Percentiles rank a stretch among this genome's conserved stretches.
Evolutionary conservation across 1,140 invertebrate genomes (phyloP).

Genomic region (Gonioctena quinquepunctata): DNA sequence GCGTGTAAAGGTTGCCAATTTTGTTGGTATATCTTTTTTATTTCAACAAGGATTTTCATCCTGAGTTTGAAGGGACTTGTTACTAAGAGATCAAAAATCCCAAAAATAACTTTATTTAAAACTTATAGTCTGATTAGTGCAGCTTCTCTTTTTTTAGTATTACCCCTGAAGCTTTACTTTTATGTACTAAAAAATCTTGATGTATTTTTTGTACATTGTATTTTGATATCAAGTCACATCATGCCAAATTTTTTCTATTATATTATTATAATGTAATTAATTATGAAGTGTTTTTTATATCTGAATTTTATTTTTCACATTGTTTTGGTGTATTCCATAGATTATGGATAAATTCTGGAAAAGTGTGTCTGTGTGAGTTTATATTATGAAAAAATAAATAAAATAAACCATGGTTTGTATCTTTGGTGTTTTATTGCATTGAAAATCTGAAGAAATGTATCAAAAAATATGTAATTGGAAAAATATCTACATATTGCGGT

Average conservation of each 20-base stretch:
- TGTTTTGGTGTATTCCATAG: background rate
- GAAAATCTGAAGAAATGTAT: too few species aligned
- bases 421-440: too few species aligned
- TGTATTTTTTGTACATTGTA: background rate
- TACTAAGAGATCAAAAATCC: too few species aligned
- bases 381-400: conserved; percentile 20
- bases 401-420: too few species aligned
- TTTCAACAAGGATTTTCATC: too few species aligned
- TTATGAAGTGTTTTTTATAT: background rate
- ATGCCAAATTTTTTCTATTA: conserved; percentile 18
- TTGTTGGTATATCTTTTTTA: too few species aligned
- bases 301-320: background rate
- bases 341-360: too few species aligned
- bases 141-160: background rate
- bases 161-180: background rate
- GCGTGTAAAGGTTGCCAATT: too few species aligned
- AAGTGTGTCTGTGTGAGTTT: conserved; percentile 27
- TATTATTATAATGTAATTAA: background rate
- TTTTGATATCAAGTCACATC: conserved; percentile 8
- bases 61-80: too few species aligned
- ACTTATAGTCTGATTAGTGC: background rate
- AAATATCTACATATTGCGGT: too few species aligned
- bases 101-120: background rate
- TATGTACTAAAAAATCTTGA: background rate
- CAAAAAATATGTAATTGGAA: too few species aligned